Conservation (phyloP, 1,140 invertebrate genomes). For the Melipona quadrifasciata region DNA sequence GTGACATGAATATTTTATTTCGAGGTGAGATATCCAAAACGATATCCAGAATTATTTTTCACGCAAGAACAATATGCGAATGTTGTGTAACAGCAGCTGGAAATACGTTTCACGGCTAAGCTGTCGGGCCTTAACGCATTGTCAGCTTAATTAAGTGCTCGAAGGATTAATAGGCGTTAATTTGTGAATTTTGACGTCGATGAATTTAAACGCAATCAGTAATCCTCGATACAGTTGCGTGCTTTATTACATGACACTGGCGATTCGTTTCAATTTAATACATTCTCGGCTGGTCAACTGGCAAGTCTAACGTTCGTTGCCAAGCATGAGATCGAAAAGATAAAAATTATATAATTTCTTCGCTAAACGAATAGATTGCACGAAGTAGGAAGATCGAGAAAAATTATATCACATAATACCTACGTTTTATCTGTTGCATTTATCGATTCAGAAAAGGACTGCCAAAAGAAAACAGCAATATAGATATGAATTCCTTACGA, state of each 20-base stretch:
- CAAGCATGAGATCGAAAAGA: background rate
- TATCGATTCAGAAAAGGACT: background rate
- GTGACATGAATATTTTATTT: background rate
- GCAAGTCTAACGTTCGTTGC: background rate
- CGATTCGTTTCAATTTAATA: background rate
- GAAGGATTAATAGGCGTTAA: slow-evolving; percentile 40
- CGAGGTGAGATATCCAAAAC: background rate
- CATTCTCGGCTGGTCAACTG: background rate
- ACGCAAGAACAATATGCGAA: background rate
- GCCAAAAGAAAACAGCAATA: background rate
- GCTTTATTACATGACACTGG: background rate
- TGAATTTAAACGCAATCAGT: background rate
- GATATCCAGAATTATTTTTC: background rate
- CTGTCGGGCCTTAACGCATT: slow-evolving; percentile 7
- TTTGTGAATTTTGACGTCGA: background rate
- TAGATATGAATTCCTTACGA: background rate
- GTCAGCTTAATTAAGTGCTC: slow-evolving; percentile 9
- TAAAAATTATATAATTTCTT: background rate
- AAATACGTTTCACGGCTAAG: background rate
- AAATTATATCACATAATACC: background rate
- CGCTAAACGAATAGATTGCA: rapidly evolving
- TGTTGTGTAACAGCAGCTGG: background rate
- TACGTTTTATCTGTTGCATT: background rate
- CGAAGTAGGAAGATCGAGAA: background rate
- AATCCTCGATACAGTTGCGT: background rate